Evolutionary conservation across 2,797 vertebrate genomes (phyloP).

Genomic region (Brotogeris chrysoptera): DNA sequence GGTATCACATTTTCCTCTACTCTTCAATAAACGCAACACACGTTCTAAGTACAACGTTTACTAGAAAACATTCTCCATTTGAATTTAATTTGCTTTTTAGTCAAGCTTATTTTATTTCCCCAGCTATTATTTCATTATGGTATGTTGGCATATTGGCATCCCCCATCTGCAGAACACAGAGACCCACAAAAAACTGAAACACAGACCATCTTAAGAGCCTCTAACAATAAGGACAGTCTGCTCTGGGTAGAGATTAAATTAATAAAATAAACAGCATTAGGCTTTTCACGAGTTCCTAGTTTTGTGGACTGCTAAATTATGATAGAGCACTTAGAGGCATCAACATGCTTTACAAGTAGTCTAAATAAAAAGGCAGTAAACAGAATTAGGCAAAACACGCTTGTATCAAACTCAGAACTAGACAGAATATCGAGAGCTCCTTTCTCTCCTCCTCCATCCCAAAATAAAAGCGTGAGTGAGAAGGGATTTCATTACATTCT

Average conservation of each 20-base stretch:
- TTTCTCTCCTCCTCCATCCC: conserved; percentile 30
- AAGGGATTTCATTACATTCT: conserved; percentile 59
- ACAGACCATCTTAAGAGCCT: not conserved
- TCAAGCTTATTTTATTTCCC: conserved; percentile 59
- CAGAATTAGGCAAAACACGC: not conserved
- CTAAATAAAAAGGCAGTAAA: conserved; percentile 9
- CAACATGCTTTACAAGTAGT: not conserved
- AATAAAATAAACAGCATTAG: conserved; percentile 56
- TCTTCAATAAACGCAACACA: conserved; percentile 69
- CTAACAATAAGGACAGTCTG: conserved; percentile 40
- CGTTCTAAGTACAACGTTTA: conserved; percentile 64
- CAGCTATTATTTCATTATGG: conserved; percentile 62
- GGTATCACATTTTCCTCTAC: conserved; percentile 70
- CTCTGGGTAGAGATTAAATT: conserved; percentile 48
- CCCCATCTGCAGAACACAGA: conserved; percentile 25
- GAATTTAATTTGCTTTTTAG: conserved; percentile 58
- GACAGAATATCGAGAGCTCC: not conserved
- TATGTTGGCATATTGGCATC: conserved; percentile 29
- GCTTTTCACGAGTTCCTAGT: conserved; percentile 28
- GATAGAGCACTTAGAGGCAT: conserved; percentile 18
- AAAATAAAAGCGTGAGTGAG: conserved; percentile 43
- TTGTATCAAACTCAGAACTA: not conserved
- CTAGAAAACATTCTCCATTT: conserved; percentile 55
- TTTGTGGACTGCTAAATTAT: conserved; percentile 54
- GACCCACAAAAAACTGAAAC: not conserved